These are phyloP conservation scores for Bucorvus abyssinicus DNA, from an alignment of 2,797 vertebrate species.

Conservation along the genomic window DNA sequence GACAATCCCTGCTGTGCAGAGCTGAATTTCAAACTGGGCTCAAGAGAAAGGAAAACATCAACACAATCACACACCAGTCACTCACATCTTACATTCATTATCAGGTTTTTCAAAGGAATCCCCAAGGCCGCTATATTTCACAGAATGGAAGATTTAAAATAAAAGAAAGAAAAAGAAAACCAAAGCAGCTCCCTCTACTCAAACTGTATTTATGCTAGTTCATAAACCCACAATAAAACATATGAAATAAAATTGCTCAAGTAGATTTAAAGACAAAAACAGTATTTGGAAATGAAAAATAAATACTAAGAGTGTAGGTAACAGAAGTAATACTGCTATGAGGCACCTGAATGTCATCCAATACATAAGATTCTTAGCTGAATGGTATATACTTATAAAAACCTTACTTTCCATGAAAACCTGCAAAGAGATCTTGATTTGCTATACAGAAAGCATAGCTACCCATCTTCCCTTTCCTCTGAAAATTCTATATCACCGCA, in stretches of 20 bases:
- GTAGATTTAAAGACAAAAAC: constrained; percentile 9
- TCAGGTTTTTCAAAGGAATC: constrained; percentile 74
- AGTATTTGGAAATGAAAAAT: not conserved
- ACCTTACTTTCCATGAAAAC: constrained; percentile 2
- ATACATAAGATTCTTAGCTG: not conserved
- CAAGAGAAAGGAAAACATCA: constrained; percentile 60
- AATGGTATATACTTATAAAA: not conserved
- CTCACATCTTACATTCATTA: constrained; percentile 67
- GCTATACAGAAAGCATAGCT: not conserved
- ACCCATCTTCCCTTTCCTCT: not conserved
- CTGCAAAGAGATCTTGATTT: not conserved
- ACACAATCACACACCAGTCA: constrained; percentile 56
- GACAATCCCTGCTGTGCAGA: constrained; percentile 48
- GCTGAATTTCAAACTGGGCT: constrained; percentile 64
- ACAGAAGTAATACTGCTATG: constrained; percentile 7
- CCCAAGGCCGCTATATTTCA: constrained; percentile 62
- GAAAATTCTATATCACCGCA: not conserved
- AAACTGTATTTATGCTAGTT: constrained; percentile 48
- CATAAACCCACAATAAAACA: constrained; percentile 28
- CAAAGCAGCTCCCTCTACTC: constrained; percentile 14
- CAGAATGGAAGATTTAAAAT: constrained; percentile 59
- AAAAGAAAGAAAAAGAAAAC: constrained; percentile 33
- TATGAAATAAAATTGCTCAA: constrained; percentile 21
- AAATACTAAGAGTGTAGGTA: not conserved
- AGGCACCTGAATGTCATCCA: not conserved